Evolutionary conservation across 2,888 invertebrate species (phyloP).

Genomic region (Chloromyia formosa): DNA sequence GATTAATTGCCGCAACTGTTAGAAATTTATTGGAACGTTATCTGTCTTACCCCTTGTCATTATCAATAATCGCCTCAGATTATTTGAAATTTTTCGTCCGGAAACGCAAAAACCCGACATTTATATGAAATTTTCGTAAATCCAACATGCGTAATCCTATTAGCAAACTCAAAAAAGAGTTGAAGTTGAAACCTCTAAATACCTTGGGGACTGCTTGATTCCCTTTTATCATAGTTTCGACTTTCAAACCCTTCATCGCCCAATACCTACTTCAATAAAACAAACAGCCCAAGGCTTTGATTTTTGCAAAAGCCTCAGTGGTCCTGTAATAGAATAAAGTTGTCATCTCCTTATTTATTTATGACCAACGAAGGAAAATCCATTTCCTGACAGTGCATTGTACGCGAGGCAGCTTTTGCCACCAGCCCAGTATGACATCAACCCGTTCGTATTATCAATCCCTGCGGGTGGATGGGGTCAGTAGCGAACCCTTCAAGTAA

Average conservation of each 20-base stretch:
- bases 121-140: background rate
- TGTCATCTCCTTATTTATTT: slow-evolving; percentile 52
- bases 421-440: slow-evolving; percentile 24
- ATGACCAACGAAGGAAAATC: slow-evolving; percentile 46
- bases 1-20: too few relatives aligned
- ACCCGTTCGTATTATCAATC: slow-evolving; percentile 38
- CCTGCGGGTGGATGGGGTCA: background rate
- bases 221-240: background rate
- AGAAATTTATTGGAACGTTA: too few relatives aligned
- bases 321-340: slow-evolving; percentile 52
- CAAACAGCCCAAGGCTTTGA: slow-evolving; percentile 34
- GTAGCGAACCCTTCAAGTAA: slow-evolving; percentile 5
- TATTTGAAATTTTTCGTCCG: background rate
- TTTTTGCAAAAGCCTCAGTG: slow-evolving; percentile 37
- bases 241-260: background rate
- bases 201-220: background rate
- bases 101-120: background rate
- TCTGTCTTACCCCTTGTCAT: too few relatives aligned
- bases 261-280: slow-evolving; percentile 20
- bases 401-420: slow-evolving; percentile 15
- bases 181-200: slow-evolving; percentile 26
- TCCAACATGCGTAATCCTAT: slow-evolving; percentile 23
- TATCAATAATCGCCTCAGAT: background rate
- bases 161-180: slow-evolving; percentile 13
- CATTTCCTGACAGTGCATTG: slow-evolving; percentile 47